phyloP scores from a whole-genome alignment of 2,888 invertebrate species.

The Octodonta nipae region DNA sequence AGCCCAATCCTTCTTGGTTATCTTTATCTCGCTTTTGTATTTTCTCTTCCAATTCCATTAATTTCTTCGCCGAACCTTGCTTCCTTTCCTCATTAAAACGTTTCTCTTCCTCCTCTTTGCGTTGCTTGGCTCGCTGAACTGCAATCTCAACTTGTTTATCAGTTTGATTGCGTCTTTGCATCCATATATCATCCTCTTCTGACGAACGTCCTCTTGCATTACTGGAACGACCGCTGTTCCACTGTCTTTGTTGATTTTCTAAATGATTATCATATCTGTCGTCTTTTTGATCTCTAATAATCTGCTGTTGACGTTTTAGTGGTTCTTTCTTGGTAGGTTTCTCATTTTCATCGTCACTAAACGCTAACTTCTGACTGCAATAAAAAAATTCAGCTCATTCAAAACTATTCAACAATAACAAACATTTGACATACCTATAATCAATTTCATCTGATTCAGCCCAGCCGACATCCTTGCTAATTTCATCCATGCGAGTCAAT shows the following conservation, averaged over 20 bases:
- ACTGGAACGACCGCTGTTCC: conserved; percentile 19
- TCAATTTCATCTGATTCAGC: conserved; percentile 85
- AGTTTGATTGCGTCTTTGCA: conserved; percentile 19
- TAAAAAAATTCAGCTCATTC: conserved; percentile 2
- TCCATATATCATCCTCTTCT: conserved; percentile 17
- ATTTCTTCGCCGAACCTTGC: conserved; percentile 49
- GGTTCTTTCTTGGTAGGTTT: conserved; percentile 16
- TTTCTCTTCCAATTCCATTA: conserved; percentile 55
- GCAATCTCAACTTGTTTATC: conserved; percentile 60
- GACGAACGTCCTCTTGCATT: conserved; percentile 33
- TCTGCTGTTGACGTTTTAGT: conserved; percentile 16
- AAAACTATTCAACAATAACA: conserved; percentile 6
- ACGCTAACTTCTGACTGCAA: conserved; percentile 72
- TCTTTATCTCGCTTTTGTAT: conserved; percentile 43
- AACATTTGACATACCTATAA: conserved; percentile 51
- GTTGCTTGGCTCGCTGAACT: conserved; percentile 69
- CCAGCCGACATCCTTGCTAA: conserved; percentile 83
- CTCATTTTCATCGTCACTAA: conserved; percentile 76
- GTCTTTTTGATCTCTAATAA: conserved; percentile 11
- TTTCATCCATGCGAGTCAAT: conserved; percentile 81
- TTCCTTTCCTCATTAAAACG: conserved; percentile 50
- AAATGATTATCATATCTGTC: conserved; percentile 12
- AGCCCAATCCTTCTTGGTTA: conserved; percentile 34
- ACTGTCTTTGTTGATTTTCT: conserved; percentile 12
- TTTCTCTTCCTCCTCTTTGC: conserved; percentile 81